Percentiles rank a stretch among this genome's conserved stretches.
Conservation (phyloP, 2,797 vertebrate species). For the Takifugu rubripes region DNA sequence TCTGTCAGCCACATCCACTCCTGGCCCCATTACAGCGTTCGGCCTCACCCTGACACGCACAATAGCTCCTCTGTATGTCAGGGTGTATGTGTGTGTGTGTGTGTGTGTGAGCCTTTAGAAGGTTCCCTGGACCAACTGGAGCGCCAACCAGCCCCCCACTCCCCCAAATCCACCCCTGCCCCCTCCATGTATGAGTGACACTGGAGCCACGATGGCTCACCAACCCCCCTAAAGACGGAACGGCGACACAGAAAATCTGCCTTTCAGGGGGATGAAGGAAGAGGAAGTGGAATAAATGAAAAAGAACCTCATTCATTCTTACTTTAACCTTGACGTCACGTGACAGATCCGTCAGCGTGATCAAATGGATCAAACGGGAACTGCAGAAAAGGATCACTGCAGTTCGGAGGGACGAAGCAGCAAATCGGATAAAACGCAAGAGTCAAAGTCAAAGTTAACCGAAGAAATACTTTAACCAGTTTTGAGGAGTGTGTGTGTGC, state of each 20-base stretch:
- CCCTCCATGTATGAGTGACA: constrained; percentile 57
- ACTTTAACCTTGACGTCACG: constrained; percentile 5
- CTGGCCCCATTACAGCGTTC: constrained; percentile 47
- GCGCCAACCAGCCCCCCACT: constrained; percentile 7
- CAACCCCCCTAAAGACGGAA: constrained; percentile 22
- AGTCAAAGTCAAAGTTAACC: no score
- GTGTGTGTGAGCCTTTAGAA: constrained; percentile 53
- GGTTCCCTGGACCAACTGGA: constrained; percentile 51
- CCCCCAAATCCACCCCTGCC: neutral
- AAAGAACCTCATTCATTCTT: neutral
- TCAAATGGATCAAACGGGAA: neutral
- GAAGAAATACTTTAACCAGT: no score
- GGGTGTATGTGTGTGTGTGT: constrained; percentile 4
- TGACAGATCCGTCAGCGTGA: neutral
- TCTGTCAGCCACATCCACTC: constrained; percentile 69
- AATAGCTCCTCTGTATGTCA: constrained; percentile 61
- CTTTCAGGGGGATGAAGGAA: constrained; percentile 1
- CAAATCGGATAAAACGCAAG: no score
- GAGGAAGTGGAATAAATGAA: neutral
- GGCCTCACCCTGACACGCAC: constrained; percentile 44
- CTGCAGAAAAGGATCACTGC: neutral
- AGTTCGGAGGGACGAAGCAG: neutral
- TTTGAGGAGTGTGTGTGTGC: constrained; percentile 18
- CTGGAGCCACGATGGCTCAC: constrained; percentile 44
- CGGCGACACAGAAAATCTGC: constrained; percentile 18